Evolutionary conservation across 2,888 invertebrate genomes (phyloP).

Genomic region (Aplocera efformata): DNA sequence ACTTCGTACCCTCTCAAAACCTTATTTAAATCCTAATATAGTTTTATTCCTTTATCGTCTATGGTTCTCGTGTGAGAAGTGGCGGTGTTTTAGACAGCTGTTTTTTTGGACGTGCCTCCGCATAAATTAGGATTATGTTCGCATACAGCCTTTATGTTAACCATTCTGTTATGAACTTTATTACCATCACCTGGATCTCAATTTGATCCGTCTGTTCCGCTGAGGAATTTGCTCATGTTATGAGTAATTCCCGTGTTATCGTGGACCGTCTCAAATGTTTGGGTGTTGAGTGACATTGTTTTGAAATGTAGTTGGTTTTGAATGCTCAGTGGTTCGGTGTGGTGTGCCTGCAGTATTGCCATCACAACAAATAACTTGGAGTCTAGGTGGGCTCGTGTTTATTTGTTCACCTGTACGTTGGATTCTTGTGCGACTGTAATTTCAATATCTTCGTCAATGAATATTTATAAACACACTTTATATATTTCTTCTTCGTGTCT

Average conservation of each 20-base stretch:
- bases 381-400: slow-evolving; percentile 30
- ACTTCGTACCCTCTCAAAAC: not conserved
- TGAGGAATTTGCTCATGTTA: slow-evolving; percentile 11
- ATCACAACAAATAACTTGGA: slow-evolving; percentile 38
- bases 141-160: slow-evolving; percentile 25
- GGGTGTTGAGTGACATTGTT: slow-evolving; percentile 32
- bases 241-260: slow-evolving; percentile 30
- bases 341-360: no score
- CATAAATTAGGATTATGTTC: slow-evolving; percentile 46
- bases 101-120: slow-evolving; percentile 47
- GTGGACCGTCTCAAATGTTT: slow-evolving; percentile 17
- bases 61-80: slow-evolving; percentile 8
- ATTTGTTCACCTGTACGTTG: slow-evolving; percentile 42
- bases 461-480: not conserved
- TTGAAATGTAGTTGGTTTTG: no score
- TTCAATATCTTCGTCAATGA: slow-evolving; percentile 13
- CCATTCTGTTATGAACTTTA: slow-evolving; percentile 17
- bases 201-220: slow-evolving; percentile 6
- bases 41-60: slow-evolving; percentile 9
- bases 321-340: no score
- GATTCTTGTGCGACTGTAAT: slow-evolving; percentile 30
- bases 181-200: slow-evolving; percentile 11
- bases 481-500: no score
- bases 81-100: slow-evolving; percentile 41
- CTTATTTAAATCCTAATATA: not conserved